Base-by-base conservation (phyloP, 2,797 vertebrate genomes). In the Helostoma temminkii region DNA sequence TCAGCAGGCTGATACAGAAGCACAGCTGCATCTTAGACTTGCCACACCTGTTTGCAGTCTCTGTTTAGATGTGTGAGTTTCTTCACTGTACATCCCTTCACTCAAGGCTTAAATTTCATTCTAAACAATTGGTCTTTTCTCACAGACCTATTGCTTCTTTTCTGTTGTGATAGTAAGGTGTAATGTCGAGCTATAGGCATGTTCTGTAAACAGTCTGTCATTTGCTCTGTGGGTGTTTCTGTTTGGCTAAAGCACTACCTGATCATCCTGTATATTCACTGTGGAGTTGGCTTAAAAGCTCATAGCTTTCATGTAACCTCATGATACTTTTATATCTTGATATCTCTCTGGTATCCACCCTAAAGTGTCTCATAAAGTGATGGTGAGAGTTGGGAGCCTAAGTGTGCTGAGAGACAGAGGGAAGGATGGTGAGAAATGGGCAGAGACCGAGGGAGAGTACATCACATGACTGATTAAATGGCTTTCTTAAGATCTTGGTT, bases 241-340 rank as follows among this genome's bases (percentile, higher is more conserved):
- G 9, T 74, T 65, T 42, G 9, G 3, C 45, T 52, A 66, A 43
- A 52, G 6, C 55, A 41, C 24, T 48, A 37, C 10, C 19, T 49
- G 39, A 54, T 69, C 53, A 59, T 53, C 32, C 24, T 67, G 24
- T 68, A 24, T 61, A 53, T 70, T 54, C 46, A 49, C 52, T 9
- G 19, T 53, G 32, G 25, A 36, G 22, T 58, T 64, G 48, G 45
- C 79, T 66, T 71, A 47, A 69, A 75, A 39, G 30, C 42, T 52
- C 67, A 65, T 39, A 61, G 60, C 53, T 75, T 41, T 59, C 61
- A 39, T 80, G 67, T 83, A 80, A 65, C 70, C 61, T 79, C 71
- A 73, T 83, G 64, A 82, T 84, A 85, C 72, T 79, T 84, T 83
- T 56, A 82, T 74, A 54, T 76, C 62, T 55, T 41, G 68, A 83